These are phyloP conservation scores for Leucozona laternaria DNA, from an alignment of 2,888 invertebrate species.

Conservation along the genomic window DNA sequence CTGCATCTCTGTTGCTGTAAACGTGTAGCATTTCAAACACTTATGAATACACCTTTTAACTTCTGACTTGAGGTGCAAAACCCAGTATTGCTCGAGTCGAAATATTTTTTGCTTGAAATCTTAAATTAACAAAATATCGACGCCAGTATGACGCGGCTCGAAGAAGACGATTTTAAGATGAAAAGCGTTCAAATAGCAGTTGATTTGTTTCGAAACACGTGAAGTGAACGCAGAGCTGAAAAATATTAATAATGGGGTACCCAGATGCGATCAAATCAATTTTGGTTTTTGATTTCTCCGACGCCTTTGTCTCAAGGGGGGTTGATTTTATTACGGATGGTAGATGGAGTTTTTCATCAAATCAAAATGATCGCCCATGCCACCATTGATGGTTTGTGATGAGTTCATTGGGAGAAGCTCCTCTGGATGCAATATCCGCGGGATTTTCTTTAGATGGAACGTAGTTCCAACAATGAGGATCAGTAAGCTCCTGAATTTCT, in stretches of 20 bases:
- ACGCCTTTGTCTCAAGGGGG: not conserved
- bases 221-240: constrained; percentile 49
- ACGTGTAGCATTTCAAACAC: constrained; percentile 38
- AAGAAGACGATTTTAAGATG: constrained; percentile 5
- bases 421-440: constrained; percentile 76
- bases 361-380: not conserved
- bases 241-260: constrained; percentile 38
- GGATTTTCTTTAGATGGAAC: constrained; percentile 75
- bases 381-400: not conserved
- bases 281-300: constrained; percentile 12
- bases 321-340: not conserved
- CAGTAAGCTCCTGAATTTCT: constrained; percentile 67
- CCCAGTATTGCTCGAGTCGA: constrained; percentile 14
- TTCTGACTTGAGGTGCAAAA: constrained; percentile 21
- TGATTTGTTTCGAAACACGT: not conserved
- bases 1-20: constrained; percentile 18
- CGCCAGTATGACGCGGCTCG: constrained; percentile 23
- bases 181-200: constrained; percentile 4
- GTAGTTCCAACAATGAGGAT: constrained; percentile 58
- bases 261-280: constrained; percentile 33
- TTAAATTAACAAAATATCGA: constrained; percentile 18
- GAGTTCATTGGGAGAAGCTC: constrained; percentile 25
- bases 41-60: constrained; percentile 7
- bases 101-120: constrained; percentile 3
- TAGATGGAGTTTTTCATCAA: not conserved